Conservation (phyloP, 1,140 invertebrate species). For the Caerostris darwini region DNA sequence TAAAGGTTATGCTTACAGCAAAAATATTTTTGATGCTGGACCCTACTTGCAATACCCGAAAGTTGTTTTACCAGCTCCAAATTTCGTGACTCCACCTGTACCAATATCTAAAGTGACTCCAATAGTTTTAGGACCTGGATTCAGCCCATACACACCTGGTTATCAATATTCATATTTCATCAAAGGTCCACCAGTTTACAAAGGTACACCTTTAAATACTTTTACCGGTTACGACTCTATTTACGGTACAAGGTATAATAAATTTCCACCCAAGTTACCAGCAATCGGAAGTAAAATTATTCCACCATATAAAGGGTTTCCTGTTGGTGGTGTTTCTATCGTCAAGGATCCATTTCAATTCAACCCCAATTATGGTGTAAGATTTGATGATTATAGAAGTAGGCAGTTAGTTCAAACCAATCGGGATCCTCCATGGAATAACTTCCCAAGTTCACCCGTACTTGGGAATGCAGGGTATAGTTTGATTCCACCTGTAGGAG, state of each 20-base stretch:
- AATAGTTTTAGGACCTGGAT: not conserved
- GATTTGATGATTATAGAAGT: not conserved
- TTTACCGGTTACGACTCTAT: not conserved
- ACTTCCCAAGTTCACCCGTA: not conserved
- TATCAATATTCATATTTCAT: constrained; percentile 51
- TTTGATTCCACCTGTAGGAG: constrained; percentile 21
- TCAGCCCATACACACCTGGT: not conserved
- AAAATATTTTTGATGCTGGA: not conserved
- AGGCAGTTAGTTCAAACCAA: not conserved
- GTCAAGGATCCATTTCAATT: not conserved
- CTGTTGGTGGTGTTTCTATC: not conserved
- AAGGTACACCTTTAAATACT: not conserved
- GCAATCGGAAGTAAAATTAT: not conserved
- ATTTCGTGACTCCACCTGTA: not conserved
- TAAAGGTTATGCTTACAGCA: constrained; percentile 42
- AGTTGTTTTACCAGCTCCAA: not conserved
- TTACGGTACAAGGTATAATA: not conserved
- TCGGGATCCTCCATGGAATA: not conserved
- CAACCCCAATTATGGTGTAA: not conserved
- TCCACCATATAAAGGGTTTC: not conserved
- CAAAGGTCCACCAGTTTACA: not conserved
- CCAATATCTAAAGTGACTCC: not conserved
- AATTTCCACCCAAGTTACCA: not conserved
- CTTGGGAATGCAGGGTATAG: constrained; percentile 17
- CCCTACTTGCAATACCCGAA: not conserved